Evolutionary conservation across 92 coral and sea anemone species (phyloP).

Genomic region (Parazoanthus atlanticus): DNA sequence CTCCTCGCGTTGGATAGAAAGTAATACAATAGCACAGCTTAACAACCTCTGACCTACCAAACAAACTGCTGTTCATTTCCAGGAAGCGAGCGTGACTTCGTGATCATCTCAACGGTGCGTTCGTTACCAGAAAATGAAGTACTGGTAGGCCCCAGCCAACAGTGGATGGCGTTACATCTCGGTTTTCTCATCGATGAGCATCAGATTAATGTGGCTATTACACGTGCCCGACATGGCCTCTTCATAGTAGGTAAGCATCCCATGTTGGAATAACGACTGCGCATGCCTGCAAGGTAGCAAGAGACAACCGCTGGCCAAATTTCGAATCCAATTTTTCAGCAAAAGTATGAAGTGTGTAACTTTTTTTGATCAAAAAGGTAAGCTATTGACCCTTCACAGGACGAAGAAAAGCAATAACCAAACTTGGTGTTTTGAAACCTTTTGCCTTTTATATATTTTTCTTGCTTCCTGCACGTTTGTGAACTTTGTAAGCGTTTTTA

Average conservation of each 20-base stretch:
- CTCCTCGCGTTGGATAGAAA: too few species aligned
- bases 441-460: neutral
- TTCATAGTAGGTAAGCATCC: slow-evolving; percentile 69
- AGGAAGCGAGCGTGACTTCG: slow-evolving; percentile 86
- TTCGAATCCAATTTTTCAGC: too few species aligned
- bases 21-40: too few species aligned
- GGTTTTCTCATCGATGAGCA: slow-evolving; percentile 82
- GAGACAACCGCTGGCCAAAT: too few species aligned
- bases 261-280: neutral
- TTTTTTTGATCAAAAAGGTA: too few species aligned
- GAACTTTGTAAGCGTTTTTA: too few species aligned
- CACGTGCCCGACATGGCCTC: slow-evolving; percentile 92
- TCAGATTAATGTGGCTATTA: slow-evolving; percentile 85
- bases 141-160: slow-evolving; percentile 55
- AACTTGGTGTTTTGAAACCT: too few species aligned
- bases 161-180: slow-evolving; percentile 65
- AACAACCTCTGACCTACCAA: neutral
- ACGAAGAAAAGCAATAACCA: too few species aligned
- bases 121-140: slow-evolving; percentile 61
- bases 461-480: too few species aligned
- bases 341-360: too few species aligned
- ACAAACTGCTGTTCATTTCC: slow-evolving; percentile 11
- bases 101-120: slow-evolving; percentile 86
- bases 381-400: too few species aligned
- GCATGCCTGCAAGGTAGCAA: too few species aligned